Percentiles rank a stretch among this genome's conserved stretches.
Evolutionary conservation across 2,797 vertebrate species (phyloP).

Genomic region (Amblyopsis hoosieri): DNA sequence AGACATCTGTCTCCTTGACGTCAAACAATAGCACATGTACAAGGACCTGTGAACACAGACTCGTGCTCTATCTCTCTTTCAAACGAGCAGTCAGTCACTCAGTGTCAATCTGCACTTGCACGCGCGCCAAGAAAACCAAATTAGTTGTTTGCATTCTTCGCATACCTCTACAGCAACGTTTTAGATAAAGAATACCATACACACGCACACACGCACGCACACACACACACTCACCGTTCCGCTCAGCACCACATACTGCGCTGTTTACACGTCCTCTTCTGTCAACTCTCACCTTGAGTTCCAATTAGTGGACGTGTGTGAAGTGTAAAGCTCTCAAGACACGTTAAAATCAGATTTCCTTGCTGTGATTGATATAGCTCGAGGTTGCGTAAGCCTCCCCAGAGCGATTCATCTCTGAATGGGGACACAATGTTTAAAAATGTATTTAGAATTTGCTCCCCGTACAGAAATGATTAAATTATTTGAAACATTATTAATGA

Average conservation of each 20-base stretch:
- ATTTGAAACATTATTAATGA: too few relatives aligned
- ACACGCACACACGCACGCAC: slow-evolving; percentile 14
- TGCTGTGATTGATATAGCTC: slow-evolving; percentile 5
- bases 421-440: not conserved
- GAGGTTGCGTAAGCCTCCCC: not conserved
- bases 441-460: too few relatives aligned
- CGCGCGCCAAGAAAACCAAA: slow-evolving; percentile 45
- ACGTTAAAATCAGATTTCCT: slow-evolving; percentile 4
- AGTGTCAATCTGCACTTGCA: slow-evolving; percentile 57
- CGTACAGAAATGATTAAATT: too few relatives aligned
- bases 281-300: slow-evolving; percentile 35
- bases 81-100: slow-evolving; percentile 46
- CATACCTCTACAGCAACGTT: slow-evolving; percentile 35
- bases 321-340: slow-evolving; percentile 19
- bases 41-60: slow-evolving; percentile 31
- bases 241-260: slow-evolving; percentile 6
- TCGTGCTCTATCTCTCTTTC: slow-evolving; percentile 19
- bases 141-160: slow-evolving; percentile 40
- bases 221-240: not conserved
- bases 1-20: slow-evolving; percentile 56
- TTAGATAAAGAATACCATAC: slow-evolving; percentile 22
- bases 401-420: not conserved
- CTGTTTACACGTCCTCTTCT: slow-evolving; percentile 15
- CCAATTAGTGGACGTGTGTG: not conserved
- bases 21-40: not conserved